Evolutionary conservation across 2,888 invertebrate genomes (phyloP).

Genomic region (Cheilosia variabilis): DNA sequence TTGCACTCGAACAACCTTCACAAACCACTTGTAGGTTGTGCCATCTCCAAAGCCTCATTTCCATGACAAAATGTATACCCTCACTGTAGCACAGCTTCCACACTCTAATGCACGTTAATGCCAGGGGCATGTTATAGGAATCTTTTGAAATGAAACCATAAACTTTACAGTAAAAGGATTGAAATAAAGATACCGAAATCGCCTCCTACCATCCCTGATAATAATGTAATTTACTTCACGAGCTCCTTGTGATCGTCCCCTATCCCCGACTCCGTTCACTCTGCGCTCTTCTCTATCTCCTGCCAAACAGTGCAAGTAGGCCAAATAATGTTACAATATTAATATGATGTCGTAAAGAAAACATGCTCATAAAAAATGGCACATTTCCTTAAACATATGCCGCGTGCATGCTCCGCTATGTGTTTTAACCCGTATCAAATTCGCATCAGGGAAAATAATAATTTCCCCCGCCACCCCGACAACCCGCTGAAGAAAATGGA

Average conservation of each 20-base stretch:
- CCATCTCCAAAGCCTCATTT: background rate
- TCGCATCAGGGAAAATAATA: slow-evolving; percentile 75
- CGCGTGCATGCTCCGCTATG: slow-evolving; percentile 69
- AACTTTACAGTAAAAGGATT: slow-evolving; percentile 74
- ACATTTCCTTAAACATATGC: slow-evolving; percentile 75
- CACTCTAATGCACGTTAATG: slow-evolving; percentile 1
- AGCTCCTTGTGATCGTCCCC: slow-evolving; percentile 4
- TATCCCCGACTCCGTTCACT: background rate
- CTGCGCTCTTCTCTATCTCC: background rate
- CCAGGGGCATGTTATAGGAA: slow-evolving; percentile 56
- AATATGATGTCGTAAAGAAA: slow-evolving; percentile 74
- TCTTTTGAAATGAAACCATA: slow-evolving; percentile 73
- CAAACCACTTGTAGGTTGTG: too few relatives aligned
- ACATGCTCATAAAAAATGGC: slow-evolving; percentile 73
- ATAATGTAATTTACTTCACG: slow-evolving; percentile 72
- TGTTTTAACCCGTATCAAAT: slow-evolving; percentile 74
- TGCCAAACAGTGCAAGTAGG: slow-evolving; percentile 59
- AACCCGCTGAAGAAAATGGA: slow-evolving; percentile 64
- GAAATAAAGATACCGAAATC: slow-evolving; percentile 69
- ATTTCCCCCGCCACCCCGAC: slow-evolving; percentile 40
- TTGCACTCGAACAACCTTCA: too few relatives aligned
- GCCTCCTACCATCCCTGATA: slow-evolving; percentile 55
- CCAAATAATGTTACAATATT: slow-evolving; percentile 73
- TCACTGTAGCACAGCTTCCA: background rate
- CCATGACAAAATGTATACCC: background rate